Conservation (phyloP, 2,888 invertebrate species). For the Cylindroiulus punctatus region DNA sequence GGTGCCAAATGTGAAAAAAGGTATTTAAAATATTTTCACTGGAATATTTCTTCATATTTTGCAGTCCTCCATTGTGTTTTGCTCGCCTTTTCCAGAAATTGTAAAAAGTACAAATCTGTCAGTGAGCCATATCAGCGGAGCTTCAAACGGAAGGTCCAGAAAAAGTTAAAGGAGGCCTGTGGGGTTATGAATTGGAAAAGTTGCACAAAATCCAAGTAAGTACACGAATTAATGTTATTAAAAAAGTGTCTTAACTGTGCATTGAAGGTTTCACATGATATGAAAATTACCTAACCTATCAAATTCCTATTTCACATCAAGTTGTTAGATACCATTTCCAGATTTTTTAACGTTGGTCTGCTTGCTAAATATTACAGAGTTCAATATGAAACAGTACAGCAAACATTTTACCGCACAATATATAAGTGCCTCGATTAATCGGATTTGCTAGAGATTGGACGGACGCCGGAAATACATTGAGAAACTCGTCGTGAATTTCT, state of each 20-base stretch:
- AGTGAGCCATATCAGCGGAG: constrained; percentile 54
- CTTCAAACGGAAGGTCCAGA: constrained; percentile 54
- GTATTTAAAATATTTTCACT: background rate
- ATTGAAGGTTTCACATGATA: too few species aligned
- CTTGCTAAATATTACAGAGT: constrained; percentile 50
- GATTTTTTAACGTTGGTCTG: too few species aligned
- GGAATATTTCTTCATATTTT: background rate
- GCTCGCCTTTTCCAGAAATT: constrained; percentile 46
- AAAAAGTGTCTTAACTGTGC: background rate
- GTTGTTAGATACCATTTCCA: too few species aligned
- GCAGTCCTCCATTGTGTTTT: background rate
- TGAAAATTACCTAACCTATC: too few species aligned
- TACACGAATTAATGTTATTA: background rate
- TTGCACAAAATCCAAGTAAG: constrained; percentile 56
- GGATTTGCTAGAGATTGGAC: background rate
- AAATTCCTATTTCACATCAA: too few species aligned
- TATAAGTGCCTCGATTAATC: constrained; percentile 56
- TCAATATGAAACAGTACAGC: constrained; percentile 54
- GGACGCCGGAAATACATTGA: background rate
- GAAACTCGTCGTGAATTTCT: background rate
- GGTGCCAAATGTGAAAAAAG: constrained; percentile 57
- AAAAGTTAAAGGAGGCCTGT: constrained; percentile 53
- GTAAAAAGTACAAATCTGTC: constrained; percentile 53
- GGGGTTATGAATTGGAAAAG: constrained; percentile 55
- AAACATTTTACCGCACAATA: constrained; percentile 53